Conservation (phyloP, 2,113 vertebrate species). For the Hemiscyllium ocellatum region DNA sequence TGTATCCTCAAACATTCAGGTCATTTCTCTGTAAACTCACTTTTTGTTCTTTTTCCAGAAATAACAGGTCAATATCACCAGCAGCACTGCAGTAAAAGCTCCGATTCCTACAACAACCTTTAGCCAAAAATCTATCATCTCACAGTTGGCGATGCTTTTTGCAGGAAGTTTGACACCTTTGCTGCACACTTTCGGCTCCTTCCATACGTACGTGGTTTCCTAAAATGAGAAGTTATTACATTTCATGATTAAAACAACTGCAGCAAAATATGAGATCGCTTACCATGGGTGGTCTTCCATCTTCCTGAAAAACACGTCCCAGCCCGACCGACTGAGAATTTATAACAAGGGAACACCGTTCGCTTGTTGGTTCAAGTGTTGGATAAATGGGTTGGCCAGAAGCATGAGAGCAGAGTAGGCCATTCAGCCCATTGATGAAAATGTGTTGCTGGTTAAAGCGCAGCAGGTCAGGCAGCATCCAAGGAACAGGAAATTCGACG, state of each 20-base stretch:
- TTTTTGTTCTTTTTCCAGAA: constrained; percentile 98
- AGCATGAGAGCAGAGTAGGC: too few relatives aligned
- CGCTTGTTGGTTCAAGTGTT: neutral
- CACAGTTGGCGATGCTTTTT: constrained; percentile 71
- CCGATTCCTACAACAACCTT: constrained; percentile 77
- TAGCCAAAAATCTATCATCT: constrained; percentile 84
- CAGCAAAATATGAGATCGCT: neutral
- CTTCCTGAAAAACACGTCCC: neutral
- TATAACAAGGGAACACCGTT: neutral
- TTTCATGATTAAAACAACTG: neutral
- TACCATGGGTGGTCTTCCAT: neutral
- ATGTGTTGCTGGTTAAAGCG: too few relatives aligned
- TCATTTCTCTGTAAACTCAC: constrained; percentile 55
- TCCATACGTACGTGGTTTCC: constrained; percentile 90
- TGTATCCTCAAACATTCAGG: neutral
- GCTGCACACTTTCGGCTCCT: constrained; percentile 80
- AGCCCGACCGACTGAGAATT: neutral
- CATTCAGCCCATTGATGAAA: too few relatives aligned
- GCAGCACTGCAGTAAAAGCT: constrained; percentile 73
- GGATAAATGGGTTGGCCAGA: neutral
- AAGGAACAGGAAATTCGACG: too few relatives aligned
- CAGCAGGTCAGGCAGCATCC: too few relatives aligned
- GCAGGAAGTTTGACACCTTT: constrained; percentile 77
- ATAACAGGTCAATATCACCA: constrained; percentile 86
- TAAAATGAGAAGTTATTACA: constrained; percentile 44